Conservation (phyloP, 2,113 vertebrate species). For the Dicentrarchus labrax region DNA sequence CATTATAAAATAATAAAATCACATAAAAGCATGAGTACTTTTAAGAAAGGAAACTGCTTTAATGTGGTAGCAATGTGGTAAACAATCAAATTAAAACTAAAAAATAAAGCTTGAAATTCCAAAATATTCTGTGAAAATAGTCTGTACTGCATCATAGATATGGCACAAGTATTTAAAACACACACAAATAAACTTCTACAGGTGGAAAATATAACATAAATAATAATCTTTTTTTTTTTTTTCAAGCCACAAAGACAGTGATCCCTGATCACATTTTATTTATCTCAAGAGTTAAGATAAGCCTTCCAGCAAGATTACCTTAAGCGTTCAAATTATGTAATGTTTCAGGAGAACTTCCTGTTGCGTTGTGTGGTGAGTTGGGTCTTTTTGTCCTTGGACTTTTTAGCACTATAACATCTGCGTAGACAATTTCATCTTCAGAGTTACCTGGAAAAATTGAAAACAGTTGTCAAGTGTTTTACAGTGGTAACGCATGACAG, state of each 20-base stretch:
- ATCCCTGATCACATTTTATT: background rate
- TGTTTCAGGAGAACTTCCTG: background rate
- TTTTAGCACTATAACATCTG: conserved; percentile 17
- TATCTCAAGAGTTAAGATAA: background rate
- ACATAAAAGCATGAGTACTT: background rate
- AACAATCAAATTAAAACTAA: background rate
- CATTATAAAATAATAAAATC: too few relatives aligned
- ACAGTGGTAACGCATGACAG: background rate
- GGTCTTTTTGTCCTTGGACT: background rate
- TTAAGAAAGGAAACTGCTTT: background rate
- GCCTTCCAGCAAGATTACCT: background rate
- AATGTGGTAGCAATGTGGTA: background rate
- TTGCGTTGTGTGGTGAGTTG: background rate
- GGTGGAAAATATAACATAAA: background rate
- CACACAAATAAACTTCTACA: background rate
- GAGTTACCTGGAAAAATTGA: background rate
- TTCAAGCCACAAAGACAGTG: background rate
- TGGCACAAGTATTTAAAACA: background rate
- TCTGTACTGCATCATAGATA: background rate
- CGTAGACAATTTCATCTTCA: conserved; percentile 26
- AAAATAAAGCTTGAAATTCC: background rate
- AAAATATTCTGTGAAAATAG: background rate
- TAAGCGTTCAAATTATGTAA: background rate
- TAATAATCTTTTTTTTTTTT: background rate
- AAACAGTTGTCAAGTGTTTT: background rate